Evolutionary conservation across 1,140 invertebrate species (phyloP).

Genomic region (Zaprionus nigranus): DNA sequence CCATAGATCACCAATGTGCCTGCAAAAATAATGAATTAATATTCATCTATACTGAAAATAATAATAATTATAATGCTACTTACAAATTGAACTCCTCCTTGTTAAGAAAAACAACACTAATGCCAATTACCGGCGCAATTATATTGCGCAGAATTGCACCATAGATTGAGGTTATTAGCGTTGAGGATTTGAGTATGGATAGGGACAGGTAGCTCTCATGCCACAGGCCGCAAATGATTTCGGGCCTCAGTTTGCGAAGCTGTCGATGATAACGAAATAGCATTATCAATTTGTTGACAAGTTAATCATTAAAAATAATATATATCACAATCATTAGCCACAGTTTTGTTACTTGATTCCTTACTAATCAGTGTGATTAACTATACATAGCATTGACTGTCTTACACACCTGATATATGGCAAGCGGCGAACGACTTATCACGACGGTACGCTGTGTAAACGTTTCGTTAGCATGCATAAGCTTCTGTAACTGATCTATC

Average conservation of each 20-base stretch:
- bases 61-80: conserved; percentile 28
- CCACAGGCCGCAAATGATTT: conserved; percentile 83
- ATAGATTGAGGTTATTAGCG: conserved; percentile 81
- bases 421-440: conserved; percentile 74
- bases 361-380: background rate
- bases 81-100: conserved; percentile 84
- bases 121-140: conserved; percentile 83
- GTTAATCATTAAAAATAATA: background rate
- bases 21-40: conserved; percentile 33
- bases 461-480: conserved; percentile 61
- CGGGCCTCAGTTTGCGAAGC: conserved; percentile 77
- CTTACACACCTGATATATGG: conserved; percentile 74
- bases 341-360: background rate
- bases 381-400: background rate
- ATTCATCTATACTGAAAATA: background rate
- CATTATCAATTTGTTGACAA: background rate
- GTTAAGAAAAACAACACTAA: conserved; percentile 80
- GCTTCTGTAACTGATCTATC: conserved; percentile 70
- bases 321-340: background rate
- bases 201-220: conserved; percentile 76
- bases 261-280: conserved; percentile 27
- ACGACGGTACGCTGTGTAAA: conserved; percentile 74
- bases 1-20: conserved; percentile 82
- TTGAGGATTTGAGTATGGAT: conserved; percentile 74
- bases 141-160: conserved; percentile 81